Evolutionary conservation across 2,888 invertebrate genomes (phyloP).

Genomic region (Catocala fraxini): DNA sequence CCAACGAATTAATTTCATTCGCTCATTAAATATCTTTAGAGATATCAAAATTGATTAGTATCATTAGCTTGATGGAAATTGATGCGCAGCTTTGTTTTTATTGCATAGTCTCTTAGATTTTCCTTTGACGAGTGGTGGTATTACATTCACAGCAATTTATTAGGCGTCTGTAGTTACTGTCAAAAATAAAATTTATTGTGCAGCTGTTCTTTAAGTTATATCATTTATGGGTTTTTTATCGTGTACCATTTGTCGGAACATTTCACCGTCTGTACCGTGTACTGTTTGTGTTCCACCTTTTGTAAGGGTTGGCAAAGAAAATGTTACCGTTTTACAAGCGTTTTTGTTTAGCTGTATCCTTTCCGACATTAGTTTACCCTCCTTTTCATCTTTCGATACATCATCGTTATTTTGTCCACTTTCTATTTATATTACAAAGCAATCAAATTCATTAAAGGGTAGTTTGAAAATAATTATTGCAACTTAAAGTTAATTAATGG

Average conservation of each 20-base stretch:
- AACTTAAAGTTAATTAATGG: constrained; percentile 8
- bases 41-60: constrained; percentile 13
- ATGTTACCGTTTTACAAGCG: constrained; percentile 8
- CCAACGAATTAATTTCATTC: constrained; percentile 9
- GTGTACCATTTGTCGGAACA: constrained; percentile 6
- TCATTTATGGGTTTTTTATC: constrained; percentile 9
- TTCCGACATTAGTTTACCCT: constrained; percentile 1
- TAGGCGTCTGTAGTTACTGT: constrained; percentile 17
- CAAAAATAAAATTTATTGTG: constrained; percentile 27
- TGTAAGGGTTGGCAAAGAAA: background rate
- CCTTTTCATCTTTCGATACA: constrained; percentile 16
- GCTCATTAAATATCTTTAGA: constrained; percentile 4
- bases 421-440: constrained; percentile 21
- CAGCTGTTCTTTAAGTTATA: constrained; percentile 23
- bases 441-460: constrained; percentile 8
- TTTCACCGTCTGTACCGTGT: background rate
- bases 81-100: constrained; percentile 9
- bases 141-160: constrained; percentile 17
- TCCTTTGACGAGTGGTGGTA: constrained; percentile 20
- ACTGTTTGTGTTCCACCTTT: constrained; percentile 1
- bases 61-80: constrained; percentile 5
- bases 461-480: constrained; percentile 9
- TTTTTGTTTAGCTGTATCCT: constrained; percentile 23
- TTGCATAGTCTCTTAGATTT: constrained; percentile 8
- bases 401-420: constrained; percentile 1